Base-by-base conservation (phyloP, 2,888 invertebrate genomes). In the Papilio gigon region DNA sequence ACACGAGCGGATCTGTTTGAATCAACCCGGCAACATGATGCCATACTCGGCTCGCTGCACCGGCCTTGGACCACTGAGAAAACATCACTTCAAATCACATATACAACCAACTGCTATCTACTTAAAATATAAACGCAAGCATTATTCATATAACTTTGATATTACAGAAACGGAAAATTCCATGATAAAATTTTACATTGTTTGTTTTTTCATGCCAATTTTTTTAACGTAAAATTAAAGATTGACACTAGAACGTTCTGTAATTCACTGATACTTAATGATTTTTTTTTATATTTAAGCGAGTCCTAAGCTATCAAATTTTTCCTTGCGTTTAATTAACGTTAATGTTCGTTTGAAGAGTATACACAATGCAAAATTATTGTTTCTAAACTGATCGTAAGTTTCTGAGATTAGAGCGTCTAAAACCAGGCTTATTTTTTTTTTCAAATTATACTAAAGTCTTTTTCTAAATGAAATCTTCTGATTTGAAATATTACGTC, bases 1-100 rank as follows among this genome's bases (percentile, higher is more conserved):
- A 35, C 53, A 56, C 22, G 58, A 68, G 62, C 67, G 53, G 62
- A 67, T 67, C 61, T 62, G 42, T 67, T 67, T 53, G 62, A 53
- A 61, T 61, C 62, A 67, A 62, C 53, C 67, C 30, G 27, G 40
- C 40, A 42, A 62, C 67, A 56, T 58, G 44, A 58, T 65, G 22
- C 63, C 44, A 62, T 67, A 67, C 67, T 62, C 42, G 62, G 53
- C 67, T 62, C 42, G 62, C 42, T 25, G 42, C 27, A 61, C 5
- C 33, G 40, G 62, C 67, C 67, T 67, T 60, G 60, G 27, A 9
- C 37, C 14, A 67, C 14, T 50, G 30, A 67, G 59, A 61, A 60
- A 60, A 67, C 59, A 50, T 60, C 37, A 27, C 20, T n/a, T 12
- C 27, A 60, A 35, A 37, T 35, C 25, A 12, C 20, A 30, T 27